phyloP scores from a whole-genome alignment of 1,140 invertebrate genomes.

The Papilio glaucus region DNA sequence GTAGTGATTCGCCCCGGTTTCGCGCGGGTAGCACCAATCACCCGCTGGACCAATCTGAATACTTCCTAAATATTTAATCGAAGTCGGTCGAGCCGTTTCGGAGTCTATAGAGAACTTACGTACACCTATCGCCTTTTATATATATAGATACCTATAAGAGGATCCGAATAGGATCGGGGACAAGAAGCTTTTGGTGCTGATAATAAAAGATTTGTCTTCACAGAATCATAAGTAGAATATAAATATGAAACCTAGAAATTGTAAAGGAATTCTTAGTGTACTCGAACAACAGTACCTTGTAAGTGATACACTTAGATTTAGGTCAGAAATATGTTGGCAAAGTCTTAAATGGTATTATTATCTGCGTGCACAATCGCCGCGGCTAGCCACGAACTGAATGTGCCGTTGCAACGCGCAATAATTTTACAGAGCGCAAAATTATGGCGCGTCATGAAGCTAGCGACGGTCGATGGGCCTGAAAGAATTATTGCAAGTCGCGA shows the following conservation, averaged over 20 bases:
- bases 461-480: constrained; percentile 61
- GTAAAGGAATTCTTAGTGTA: background rate
- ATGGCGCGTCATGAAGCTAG: constrained; percentile 62
- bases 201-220: constrained; percentile 36
- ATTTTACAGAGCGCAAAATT: constrained; percentile 49
- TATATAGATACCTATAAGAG: too few species aligned
- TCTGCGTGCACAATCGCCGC: constrained; percentile 57
- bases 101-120: too few species aligned
- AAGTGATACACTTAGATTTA: constrained; percentile 61
- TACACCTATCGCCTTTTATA: too few species aligned
- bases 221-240: constrained; percentile 36
- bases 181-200: background rate
- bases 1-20: too few species aligned
- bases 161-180: too few species aligned
- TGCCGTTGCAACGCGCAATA: constrained; percentile 46
- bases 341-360: constrained; percentile 61
- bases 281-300: constrained; percentile 39
- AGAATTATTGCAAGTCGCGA: constrained; percentile 74
- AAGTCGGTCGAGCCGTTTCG: too few species aligned
- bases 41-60: too few species aligned
- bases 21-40: too few species aligned
- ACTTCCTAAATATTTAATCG: too few species aligned
- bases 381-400: constrained; percentile 54
- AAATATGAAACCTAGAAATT: constrained; percentile 2
- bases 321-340: constrained; percentile 64